Evolutionary conservation across 2,797 vertebrate genomes (phyloP).

Genomic region (Ctenopoma multispine): DNA sequence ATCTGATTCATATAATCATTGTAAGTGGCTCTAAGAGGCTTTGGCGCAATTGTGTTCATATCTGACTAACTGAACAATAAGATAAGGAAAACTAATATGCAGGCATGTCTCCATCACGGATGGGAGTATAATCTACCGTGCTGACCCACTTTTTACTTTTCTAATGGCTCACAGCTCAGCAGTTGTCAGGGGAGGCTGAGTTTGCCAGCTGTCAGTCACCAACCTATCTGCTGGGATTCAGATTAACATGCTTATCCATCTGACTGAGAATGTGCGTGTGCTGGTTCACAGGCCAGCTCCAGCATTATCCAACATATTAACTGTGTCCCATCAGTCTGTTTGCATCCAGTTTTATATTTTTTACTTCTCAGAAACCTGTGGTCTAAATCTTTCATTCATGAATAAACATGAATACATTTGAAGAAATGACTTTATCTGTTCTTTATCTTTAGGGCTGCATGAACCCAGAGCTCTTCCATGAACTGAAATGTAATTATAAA

Average conservation of each 20-base stretch:
- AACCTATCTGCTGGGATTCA: slow-evolving; percentile 43
- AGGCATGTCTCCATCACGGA: slow-evolving; percentile 28
- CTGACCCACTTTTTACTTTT: slow-evolving; percentile 60
- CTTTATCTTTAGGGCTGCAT: too few species aligned
- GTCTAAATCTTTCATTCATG: neutral
- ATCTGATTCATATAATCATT: slow-evolving; percentile 66
- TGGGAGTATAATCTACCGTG: slow-evolving; percentile 38
- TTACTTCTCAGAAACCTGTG: neutral
- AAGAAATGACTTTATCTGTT: too few species aligned
- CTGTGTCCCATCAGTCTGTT: neutral
- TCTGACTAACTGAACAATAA: slow-evolving; percentile 52
- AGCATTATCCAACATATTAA: neutral
- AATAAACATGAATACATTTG: too few species aligned
- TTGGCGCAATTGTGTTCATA: slow-evolving; percentile 35
- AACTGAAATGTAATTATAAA: neutral
- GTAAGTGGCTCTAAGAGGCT: slow-evolving; percentile 68
- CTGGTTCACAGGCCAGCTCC: neutral
- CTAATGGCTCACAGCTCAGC: slow-evolving; percentile 51
- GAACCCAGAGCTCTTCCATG: neutral
- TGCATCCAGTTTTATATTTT: neutral
- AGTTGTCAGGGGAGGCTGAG: slow-evolving; percentile 40
- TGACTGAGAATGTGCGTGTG: slow-evolving; percentile 12
- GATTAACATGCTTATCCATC: slow-evolving; percentile 37
- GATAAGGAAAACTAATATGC: slow-evolving; percentile 33
- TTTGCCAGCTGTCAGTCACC: slow-evolving; percentile 66